Conservation (phyloP, 2,797 vertebrate species). For the Vireo griseus region DNA sequence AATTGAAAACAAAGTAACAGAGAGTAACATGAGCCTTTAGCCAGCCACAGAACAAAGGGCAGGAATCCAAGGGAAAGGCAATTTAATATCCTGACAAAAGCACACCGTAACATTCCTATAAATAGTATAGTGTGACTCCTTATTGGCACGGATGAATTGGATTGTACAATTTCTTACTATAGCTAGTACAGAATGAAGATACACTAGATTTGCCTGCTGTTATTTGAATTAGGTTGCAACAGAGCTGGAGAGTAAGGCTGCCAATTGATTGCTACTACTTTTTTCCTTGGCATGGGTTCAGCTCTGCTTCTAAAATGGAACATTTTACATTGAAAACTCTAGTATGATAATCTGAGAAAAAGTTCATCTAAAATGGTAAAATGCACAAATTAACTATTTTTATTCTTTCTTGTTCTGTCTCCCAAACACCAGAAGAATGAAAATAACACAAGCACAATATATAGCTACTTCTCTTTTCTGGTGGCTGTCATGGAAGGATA, state of each 20-base stretch:
- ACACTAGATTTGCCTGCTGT: not conserved
- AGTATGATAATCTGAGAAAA: not conserved
- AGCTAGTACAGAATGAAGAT: not conserved
- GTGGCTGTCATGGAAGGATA: not conserved
- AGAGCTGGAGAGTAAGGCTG: not conserved
- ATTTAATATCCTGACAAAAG: constrained; percentile 1
- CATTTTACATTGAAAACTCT: not conserved
- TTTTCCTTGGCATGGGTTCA: not conserved
- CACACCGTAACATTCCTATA: not conserved
- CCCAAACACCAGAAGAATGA: not conserved
- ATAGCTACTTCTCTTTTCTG: not conserved
- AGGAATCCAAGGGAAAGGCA: not conserved
- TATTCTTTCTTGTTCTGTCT: not conserved
- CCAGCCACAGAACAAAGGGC: not conserved
- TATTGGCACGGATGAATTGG: not conserved
- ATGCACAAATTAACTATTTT: not conserved
- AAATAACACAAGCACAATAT: not conserved
- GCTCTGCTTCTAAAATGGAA: constrained; percentile 18
- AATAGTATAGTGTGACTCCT: constrained; percentile 7
- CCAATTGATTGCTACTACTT: not conserved
- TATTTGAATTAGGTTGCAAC: not conserved
- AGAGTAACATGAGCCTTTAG: not conserved
- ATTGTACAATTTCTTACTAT: not conserved
- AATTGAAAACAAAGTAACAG: not conserved
- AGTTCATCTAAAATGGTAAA: not conserved